These are phyloP conservation scores for Lomographa bimaculata DNA, from an alignment of 2,888 invertebrate genomes.

Conservation along the genomic window DNA sequence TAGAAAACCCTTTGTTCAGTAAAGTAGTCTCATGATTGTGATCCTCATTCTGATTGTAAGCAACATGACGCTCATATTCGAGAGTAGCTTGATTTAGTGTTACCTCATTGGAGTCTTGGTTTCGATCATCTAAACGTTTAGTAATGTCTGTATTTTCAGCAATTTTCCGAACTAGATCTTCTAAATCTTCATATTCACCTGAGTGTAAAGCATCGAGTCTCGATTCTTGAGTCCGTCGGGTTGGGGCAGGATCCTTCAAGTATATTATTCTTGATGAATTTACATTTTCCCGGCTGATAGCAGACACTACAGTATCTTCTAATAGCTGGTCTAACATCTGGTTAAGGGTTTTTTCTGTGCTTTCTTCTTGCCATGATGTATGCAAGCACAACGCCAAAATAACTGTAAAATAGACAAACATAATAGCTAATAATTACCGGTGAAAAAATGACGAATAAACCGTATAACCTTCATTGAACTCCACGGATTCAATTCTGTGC, in stretches of 20 bases:
- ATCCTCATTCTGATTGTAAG: no score
- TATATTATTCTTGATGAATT: constrained; percentile 25
- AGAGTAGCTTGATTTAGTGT: no score
- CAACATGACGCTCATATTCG: no score
- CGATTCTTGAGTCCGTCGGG: background rate
- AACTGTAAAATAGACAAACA: constrained; percentile 15
- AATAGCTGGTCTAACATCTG: constrained; percentile 26
- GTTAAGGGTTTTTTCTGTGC: constrained; percentile 17
- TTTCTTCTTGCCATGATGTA: constrained; percentile 24
- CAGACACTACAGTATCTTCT: constrained; percentile 16
- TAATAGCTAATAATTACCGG: no score
- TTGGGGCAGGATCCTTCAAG: no score
- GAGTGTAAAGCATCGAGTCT: constrained; percentile 1
- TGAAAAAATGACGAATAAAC: no score
- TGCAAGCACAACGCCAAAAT: constrained; percentile 5
- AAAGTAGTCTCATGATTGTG: background rate
- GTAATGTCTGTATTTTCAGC: no score
- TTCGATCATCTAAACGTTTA: no score
- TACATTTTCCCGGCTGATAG: constrained; percentile 11
- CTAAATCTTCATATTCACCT: constrained; percentile 11
- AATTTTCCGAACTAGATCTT: no score
- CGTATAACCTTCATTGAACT: no score
- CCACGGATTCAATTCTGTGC: no score
- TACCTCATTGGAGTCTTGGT: no score
- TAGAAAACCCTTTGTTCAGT: constrained; percentile 3